A percentile compares a stretch with the other conserved stretches of the same genome.
Evolutionary conservation across 2,113 vertebrate species (phyloP).

Genomic region (Corythornis vintsioides): DNA sequence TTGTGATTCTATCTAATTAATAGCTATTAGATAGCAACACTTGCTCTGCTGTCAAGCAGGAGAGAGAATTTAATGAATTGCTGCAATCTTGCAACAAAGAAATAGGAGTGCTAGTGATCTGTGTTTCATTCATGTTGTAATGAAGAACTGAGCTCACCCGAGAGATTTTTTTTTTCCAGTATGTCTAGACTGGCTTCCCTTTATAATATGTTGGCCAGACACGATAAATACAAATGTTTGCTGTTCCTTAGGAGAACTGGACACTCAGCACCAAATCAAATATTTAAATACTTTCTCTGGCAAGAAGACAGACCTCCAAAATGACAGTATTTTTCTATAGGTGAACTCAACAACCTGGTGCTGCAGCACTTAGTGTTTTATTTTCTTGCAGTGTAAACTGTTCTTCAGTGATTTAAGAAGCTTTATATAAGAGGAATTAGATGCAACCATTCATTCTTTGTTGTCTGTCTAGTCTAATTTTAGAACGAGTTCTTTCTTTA

Average conservation of each 20-base stretch:
- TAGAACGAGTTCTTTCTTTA: neutral
- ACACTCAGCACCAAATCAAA: conserved; percentile 49
- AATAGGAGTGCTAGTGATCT: neutral
- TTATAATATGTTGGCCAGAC: conserved; percentile 55
- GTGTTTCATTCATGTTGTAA: conserved; percentile 7
- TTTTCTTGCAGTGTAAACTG: conserved; percentile 2
- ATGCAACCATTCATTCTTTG: neutral
- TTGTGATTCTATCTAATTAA: neutral
- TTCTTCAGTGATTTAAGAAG: neutral
- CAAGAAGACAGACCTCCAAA: neutral
- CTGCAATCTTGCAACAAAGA: neutral
- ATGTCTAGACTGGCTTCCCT: conserved; percentile 65
- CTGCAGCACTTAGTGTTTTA: neutral
- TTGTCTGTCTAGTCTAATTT: neutral
- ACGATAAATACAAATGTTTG: neutral
- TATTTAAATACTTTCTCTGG: conserved; percentile 52
- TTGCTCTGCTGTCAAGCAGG: neutral
- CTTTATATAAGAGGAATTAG: neutral
- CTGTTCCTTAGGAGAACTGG: conserved; percentile 41
- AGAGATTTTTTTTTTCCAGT: conserved; percentile 28
- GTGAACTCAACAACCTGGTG: neutral
- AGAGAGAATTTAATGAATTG: neutral
- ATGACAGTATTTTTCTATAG: conserved; percentile 13
- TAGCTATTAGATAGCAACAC: fast-evolving
- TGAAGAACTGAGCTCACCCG: conserved; percentile 26